Conservation (phyloP, 2,113 vertebrate species). For the Coregonus clupeaformis region DNA sequence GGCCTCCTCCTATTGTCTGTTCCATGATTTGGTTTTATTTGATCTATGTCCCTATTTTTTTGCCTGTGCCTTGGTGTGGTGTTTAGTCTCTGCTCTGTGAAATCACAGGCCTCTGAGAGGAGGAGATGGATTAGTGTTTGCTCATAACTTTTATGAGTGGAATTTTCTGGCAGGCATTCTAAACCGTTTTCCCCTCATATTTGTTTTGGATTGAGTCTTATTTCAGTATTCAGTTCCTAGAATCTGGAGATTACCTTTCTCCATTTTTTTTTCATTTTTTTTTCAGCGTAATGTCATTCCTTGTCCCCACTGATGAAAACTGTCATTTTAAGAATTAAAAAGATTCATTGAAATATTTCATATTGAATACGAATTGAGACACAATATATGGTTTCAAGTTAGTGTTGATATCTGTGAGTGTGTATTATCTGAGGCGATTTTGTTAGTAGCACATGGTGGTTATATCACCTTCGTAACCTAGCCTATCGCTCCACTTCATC, state of each 20-base stretch:
- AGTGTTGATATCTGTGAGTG: too few relatives aligned
- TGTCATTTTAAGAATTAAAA: neutral
- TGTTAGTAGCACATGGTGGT: too few relatives aligned
- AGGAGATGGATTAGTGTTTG: conserved; percentile 12
- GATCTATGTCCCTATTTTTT: conserved; percentile 15
- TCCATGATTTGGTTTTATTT: neutral
- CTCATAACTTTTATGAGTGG: conserved; percentile 11
- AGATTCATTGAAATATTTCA: neutral
- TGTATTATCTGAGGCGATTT: too few relatives aligned
- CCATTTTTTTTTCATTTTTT: too few relatives aligned
- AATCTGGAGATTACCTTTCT: neutral
- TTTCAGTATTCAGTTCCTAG: neutral
- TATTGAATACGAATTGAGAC: neutral
- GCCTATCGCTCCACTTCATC: conserved; percentile 4
- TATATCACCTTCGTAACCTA: neutral
- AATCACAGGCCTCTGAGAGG: conserved; percentile 16
- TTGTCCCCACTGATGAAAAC: neutral
- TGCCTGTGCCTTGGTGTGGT: conserved; percentile 8
- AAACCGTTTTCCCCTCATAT: neutral
- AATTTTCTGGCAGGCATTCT: conserved; percentile 5
- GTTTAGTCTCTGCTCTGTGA: conserved; percentile 26
- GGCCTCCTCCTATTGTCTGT: conserved; percentile 2
- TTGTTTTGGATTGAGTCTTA: neutral
- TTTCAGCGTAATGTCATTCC: neutral
- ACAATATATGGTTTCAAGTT: neutral